Conservation (phyloP, 2,888 invertebrate species). For the Drosophila dives region DNA sequence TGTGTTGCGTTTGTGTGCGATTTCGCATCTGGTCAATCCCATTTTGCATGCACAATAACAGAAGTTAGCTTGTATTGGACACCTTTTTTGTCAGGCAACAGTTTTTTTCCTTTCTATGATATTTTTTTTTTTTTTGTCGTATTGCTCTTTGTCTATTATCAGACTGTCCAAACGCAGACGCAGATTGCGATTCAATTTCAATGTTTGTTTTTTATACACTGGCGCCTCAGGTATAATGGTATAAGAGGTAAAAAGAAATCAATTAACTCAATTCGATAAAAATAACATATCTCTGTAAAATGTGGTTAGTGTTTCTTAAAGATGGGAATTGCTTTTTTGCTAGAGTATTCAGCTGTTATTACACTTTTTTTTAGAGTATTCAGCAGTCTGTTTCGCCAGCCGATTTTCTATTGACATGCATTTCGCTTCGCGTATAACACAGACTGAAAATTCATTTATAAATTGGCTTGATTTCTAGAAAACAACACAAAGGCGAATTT, state of each 20-base stretch:
- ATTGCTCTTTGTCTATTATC: constrained; percentile 47
- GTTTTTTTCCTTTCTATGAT: constrained; percentile 19
- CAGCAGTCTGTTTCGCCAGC: not conserved
- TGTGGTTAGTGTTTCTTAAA: not conserved
- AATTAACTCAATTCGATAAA: not conserved
- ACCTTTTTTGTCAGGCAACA: constrained; percentile 33
- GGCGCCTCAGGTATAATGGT: not conserved
- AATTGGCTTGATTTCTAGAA: constrained; percentile 21
- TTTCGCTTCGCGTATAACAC: constrained; percentile 3
- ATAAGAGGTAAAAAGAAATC: not conserved
- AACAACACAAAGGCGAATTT: not conserved
- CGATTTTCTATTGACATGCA: constrained; percentile 12
- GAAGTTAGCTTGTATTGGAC: constrained; percentile 30
- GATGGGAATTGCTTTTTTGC: not conserved
- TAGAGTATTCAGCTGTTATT: not conserved
- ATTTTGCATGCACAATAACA: constrained; percentile 45
- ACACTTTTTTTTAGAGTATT: not conserved
- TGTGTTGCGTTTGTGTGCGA: constrained; percentile 10
- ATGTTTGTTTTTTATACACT: constrained; percentile 31
- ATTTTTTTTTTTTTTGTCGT: constrained; percentile 20
- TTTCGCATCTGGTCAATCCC: constrained; percentile 48
- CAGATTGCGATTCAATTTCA: constrained; percentile 59
- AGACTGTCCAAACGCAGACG: constrained; percentile 41
- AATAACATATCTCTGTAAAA: not conserved
- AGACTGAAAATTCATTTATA: constrained; percentile 30